Base-by-base conservation (phyloP, 23 tunicate species). In the Ciona savignyi region DNA sequence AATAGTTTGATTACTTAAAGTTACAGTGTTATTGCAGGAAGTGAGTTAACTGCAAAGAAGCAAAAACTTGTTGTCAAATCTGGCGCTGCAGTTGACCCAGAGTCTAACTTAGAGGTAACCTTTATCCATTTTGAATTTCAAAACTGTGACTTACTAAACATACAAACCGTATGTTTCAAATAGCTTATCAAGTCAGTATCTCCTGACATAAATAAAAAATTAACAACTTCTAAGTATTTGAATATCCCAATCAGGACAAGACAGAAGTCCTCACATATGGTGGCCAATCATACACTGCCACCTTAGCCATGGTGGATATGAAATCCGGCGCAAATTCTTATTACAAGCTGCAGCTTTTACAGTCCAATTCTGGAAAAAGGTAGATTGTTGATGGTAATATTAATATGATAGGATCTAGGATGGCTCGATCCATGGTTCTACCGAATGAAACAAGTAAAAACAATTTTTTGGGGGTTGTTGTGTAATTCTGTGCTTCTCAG, bases 11-110 rank as follows among this genome's bases (percentile, higher is more conserved):
- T n/a, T n/a, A n/a, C n/a, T n/a, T n/a, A n/a, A n/a, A n/a, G n/a
- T n/a, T n/a, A n/a, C n/a, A n/a, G n/a, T n/a, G n/a, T n/a, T 42
- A 42, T 42, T 42, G 9, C 56, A 42, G 56, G 56, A 42, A 42
- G 56, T 42, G n/a, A n/a, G n/a, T 15, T 42, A 6, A 6, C 56
- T 6, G 15, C 56, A 6, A 93, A 86, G 63, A 93, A 86, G 68
- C 72, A 80, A 74, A 86, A 81, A 70, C 24, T 94, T 62, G 80
- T 79, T 33, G 99, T 87, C 4, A 86, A 76, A 34, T 28, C 60
- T 78, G 99, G 99, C 15, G 95, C 90, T 1, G 95, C 90, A 22
- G 95, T 94, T 29, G 99, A 94, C 65, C 99, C 94, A 1, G 83
- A 87, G 61, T 79, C 99, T 51, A 70, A 64, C 23, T 23, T 86